These are phyloP conservation scores for Cerceris ruficornis DNA, from an alignment of 2,888 invertebrate species.

Conservation along the genomic window DNA sequence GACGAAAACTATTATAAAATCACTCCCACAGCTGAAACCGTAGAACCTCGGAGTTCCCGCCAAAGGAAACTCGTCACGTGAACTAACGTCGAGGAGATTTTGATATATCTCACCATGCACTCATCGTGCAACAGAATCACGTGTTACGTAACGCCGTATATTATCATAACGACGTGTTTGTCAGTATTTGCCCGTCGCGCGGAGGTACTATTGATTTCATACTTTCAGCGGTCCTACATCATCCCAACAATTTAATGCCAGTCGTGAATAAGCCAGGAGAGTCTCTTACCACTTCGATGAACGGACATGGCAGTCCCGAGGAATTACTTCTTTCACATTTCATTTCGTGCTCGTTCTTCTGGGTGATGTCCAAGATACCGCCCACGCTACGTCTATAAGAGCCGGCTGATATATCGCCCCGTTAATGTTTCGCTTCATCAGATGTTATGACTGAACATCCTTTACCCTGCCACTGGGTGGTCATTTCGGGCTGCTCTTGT, in stretches of 20 bases:
- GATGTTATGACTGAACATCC: constrained; percentile 79
- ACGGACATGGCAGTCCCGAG: constrained; percentile 59
- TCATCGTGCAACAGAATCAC: background rate
- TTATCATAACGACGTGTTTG: constrained; percentile 13
- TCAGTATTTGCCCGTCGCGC: constrained; percentile 14
- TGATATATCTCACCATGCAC: background rate
- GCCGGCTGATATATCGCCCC: constrained; percentile 77
- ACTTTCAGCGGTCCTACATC: constrained; percentile 38
- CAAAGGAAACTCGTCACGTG: too few relatives aligned
- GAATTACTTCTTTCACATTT: constrained; percentile 75
- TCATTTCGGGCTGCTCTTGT: constrained; percentile 77
- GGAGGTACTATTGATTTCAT: constrained; percentile 42
- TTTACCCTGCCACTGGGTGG: constrained; percentile 79
- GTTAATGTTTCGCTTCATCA: constrained; percentile 80
- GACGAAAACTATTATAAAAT: too few relatives aligned
- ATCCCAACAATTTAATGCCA: constrained; percentile 38
- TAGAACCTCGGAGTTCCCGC: too few relatives aligned
- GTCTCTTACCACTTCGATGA: constrained; percentile 50
- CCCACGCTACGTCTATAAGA: constrained; percentile 67
- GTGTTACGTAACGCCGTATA: background rate
- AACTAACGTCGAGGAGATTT: too few relatives aligned
- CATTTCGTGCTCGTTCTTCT: constrained; percentile 67
- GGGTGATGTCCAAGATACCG: constrained; percentile 76
- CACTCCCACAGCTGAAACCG: too few relatives aligned
- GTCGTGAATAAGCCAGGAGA: constrained; percentile 45